Base-by-base conservation (phyloP, 2,888 invertebrate species). In the Meliscaeva auricollis region DNA sequence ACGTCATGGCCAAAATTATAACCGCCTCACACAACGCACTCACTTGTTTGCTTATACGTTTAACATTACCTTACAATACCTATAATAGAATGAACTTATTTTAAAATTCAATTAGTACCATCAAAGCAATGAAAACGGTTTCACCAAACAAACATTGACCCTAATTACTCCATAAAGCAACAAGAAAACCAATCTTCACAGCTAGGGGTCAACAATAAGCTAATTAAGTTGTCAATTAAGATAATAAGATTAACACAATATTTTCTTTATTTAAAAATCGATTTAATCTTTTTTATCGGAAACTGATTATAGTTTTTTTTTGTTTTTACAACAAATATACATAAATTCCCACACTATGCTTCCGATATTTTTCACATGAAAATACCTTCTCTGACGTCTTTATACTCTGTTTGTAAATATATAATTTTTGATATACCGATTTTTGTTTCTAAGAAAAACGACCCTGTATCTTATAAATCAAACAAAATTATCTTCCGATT, bases 41-140 rank as follows among this genome's bases (percentile, higher is more conserved):
- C 11, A 8, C 7, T 13, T 46, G 56, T 35, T 46, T 46, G 4
- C 17, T 11, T 30, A 35, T 3, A 30, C 11, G 17, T 20, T 46
- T 50, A 35, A 35, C n/a, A 50, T 5, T 60, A 22, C 52, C 52
- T 68, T 26, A 15, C 44, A 26, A 26, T 38, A 52, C 41, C 30
- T 60, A 26, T 11, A 11, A 5, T n/a, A 41, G 11, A 44, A 62
- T 26, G 11, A 32, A 64, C 44, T 68, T 66, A 35, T 52, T 41
- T 73, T 44, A 58, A 64, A 84, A 84, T 75, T 75, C 72, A 79
- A 84, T 84, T 84, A 79, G 74, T 15, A 48, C 35, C 22, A 52
- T 69, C 50, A 35, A 46, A 56, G 50, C 35, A 11, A 46, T 38
- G 13, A 41, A 46, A 60, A 80, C 30, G 38, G 46, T 69, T 69